A percentile compares a stretch with the other conserved stretches of the same genome.
These are phyloP conservation scores for Mionectes olivaceus DNA, from an alignment of 2,797 vertebrate genomes.

Conservation along the genomic window DNA sequence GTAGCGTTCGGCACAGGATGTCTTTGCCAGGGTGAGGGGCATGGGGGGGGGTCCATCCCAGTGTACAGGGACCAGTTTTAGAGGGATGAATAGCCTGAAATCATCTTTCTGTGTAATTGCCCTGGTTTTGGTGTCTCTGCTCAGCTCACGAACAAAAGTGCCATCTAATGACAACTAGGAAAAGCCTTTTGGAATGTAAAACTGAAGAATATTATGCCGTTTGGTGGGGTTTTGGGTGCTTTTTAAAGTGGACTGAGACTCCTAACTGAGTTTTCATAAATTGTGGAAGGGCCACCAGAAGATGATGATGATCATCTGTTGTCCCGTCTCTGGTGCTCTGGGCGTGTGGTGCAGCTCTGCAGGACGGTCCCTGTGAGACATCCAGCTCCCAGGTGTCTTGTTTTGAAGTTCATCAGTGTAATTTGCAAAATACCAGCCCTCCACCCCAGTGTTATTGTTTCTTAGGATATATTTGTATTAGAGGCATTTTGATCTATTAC, in stretches of 20 bases:
- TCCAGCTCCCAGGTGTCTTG: neutral
- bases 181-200: neutral
- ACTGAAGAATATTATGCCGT: accelerated
- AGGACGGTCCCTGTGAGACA: neutral
- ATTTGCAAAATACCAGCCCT: neutral
- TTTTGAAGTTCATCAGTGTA: neutral
- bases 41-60: neutral
- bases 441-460: neutral
- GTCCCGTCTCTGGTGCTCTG: neutral
- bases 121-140: neutral
- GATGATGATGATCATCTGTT: neutral
- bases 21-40: neutral
- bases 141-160: neutral
- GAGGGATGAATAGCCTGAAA: neutral
- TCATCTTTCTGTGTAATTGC: accelerated
- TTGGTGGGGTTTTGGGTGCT: neutral
- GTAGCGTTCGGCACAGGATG: neutral
- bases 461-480: neutral
- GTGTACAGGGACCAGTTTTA: neutral
- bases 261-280: neutral
- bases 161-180: neutral
- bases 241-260: neutral
- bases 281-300: neutral
- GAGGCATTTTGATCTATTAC: neutral
- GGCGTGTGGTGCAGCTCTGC: neutral